Conservation (phyloP, 2,888 invertebrate species). For the Dolomedes plantarius region DNA sequence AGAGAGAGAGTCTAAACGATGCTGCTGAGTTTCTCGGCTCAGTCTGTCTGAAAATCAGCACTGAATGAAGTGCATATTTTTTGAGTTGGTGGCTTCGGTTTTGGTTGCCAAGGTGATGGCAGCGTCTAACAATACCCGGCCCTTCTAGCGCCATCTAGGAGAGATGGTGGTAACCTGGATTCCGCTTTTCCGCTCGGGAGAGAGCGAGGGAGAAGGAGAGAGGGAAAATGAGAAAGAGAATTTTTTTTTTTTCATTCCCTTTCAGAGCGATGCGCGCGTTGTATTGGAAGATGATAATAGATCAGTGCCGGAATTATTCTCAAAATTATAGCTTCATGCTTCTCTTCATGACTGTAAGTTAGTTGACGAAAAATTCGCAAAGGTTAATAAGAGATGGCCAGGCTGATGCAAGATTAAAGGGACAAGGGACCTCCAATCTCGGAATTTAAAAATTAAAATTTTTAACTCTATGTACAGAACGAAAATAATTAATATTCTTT, state of each 20-base stretch:
- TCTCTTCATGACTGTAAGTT: no score
- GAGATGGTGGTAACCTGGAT: not conserved
- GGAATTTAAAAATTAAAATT: no score
- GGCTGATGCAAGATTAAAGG: no score
- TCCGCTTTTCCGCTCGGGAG: not conserved
- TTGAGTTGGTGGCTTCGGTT: slow-evolving; percentile 28
- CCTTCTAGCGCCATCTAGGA: slow-evolving; percentile 35
- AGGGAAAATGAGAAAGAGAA: no score
- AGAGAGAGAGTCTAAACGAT: not conserved
- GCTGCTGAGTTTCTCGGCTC: not conserved
- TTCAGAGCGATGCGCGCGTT: not conserved
- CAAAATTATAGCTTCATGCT: no score
- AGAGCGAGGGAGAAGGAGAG: not conserved
- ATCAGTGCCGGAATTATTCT: no score
- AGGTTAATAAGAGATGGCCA: no score
- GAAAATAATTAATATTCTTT: no score
- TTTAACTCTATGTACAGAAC: no score
- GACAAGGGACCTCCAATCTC: no score
- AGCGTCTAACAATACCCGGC: slow-evolving; percentile 29
- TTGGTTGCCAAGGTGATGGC: slow-evolving; percentile 54
- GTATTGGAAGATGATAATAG: not conserved
- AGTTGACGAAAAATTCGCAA: no score
- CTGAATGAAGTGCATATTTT: slow-evolving; percentile 28
- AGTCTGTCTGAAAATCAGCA: slow-evolving; percentile 9
- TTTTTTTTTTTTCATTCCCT: not conserved